These are phyloP conservation scores for Acrossocheilus fasciatus DNA, from an alignment of 2,797 vertebrate genomes.

Conservation along the genomic window DNA sequence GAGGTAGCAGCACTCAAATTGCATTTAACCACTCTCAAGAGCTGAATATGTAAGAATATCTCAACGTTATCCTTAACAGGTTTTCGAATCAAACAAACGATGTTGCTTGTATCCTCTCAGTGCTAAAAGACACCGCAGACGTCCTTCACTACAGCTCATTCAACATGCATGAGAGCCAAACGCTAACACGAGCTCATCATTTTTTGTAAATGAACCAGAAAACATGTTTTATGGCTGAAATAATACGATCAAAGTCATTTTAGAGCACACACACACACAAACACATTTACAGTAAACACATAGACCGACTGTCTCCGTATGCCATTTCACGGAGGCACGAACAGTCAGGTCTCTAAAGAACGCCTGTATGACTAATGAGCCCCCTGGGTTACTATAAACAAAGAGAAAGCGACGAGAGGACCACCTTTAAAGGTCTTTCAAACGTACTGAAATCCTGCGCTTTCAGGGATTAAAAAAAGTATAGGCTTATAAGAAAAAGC, in stretches of 20 bases:
- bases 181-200: neutral
- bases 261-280: neutral
- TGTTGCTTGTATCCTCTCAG: neutral
- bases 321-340: constrained; percentile 28
- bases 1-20: constrained; percentile 11
- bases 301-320: constrained; percentile 15
- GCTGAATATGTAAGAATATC: constrained; percentile 31
- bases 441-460: constrained; percentile 13
- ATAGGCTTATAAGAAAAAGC: neutral
- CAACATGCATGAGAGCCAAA: constrained; percentile 23
- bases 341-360: constrained; percentile 27
- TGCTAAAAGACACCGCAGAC: neutral
- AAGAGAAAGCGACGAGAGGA: neutral
- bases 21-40: constrained; percentile 28
- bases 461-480: constrained; percentile 4
- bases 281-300: constrained; percentile 22
- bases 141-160: constrained; percentile 23
- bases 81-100: constrained; percentile 1
- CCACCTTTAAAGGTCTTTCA: constrained; percentile 17
- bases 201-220: constrained; percentile 19
- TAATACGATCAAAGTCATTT: constrained; percentile 18
- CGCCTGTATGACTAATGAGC: constrained; percentile 31
- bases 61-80: neutral
- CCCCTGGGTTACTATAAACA: constrained; percentile 34
- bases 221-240: constrained; percentile 18